phyloP scores from a whole-genome alignment of 2,888 invertebrate genomes.

The Cosmorhoe ocellata region DNA sequence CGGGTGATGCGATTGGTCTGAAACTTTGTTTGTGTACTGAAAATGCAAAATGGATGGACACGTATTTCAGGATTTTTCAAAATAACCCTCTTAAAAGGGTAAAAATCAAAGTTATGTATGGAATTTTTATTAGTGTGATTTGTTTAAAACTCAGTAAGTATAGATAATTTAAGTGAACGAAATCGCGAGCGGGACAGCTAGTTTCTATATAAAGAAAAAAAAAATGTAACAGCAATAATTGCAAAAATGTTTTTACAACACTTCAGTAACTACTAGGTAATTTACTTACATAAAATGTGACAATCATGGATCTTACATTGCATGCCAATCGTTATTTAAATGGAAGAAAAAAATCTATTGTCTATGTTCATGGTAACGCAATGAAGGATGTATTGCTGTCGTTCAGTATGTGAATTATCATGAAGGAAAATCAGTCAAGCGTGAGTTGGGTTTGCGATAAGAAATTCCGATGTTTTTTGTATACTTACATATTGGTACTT shows the following conservation, averaged over 20 bases:
- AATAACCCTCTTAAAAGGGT: no score
- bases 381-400: constrained; percentile 55
- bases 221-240: constrained; percentile 13
- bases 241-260: background rate
- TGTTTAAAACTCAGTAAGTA: no score
- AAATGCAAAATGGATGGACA: no score
- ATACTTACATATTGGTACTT: no score
- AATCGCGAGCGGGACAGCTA: constrained; percentile 18
- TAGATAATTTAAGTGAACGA: no score
- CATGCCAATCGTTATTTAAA: constrained; percentile 36
- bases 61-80: no score
- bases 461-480: constrained; percentile 15
- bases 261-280: background rate
- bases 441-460: background rate
- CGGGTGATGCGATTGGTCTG: no score
- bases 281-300: constrained; percentile 3
- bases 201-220: background rate
- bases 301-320: constrained; percentile 44
- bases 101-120: no score
- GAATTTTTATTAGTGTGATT: no score
- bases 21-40: no score
- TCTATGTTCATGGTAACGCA: constrained; percentile 33
- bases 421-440: constrained; percentile 39
- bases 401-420: constrained; percentile 64
- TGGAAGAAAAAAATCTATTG: constrained; percentile 42